phyloP scores from a whole-genome alignment of 1,140 invertebrate genomes.

The Lepidotrigona ventralis region DNA sequence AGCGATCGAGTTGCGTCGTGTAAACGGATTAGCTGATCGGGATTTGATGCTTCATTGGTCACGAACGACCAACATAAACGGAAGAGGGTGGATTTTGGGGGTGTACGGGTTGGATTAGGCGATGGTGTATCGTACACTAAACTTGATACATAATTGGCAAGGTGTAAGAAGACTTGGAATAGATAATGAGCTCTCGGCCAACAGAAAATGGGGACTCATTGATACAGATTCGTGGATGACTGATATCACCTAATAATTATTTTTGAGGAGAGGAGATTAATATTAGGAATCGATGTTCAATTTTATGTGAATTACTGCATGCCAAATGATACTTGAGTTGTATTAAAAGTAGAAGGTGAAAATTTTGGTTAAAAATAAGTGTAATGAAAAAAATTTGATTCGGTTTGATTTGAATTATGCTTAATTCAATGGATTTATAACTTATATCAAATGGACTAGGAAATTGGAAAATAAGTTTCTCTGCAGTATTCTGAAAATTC shows the following conservation, averaged over 20 bases:
- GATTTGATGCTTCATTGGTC: slow-evolving; percentile 57
- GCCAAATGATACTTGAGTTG: too few species aligned
- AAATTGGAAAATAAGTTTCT: background rate
- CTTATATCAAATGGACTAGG: background rate
- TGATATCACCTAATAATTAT: background rate
- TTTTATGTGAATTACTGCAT: too few species aligned
- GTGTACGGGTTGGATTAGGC: background rate
- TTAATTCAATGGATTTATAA: background rate
- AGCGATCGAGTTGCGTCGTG: slow-evolving; percentile 23
- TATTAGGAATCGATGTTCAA: too few species aligned
- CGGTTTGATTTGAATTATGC: too few species aligned
- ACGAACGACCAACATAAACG: background rate
- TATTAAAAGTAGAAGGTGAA: too few species aligned
- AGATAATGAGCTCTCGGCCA: background rate
- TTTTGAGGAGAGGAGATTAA: too few species aligned
- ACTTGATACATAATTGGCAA: background rate
- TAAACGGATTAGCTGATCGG: slow-evolving; percentile 65
- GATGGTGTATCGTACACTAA: slow-evolving; percentile 15
- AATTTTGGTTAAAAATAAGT: too few species aligned
- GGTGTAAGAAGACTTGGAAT: background rate
- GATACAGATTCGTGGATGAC: background rate
- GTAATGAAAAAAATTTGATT: too few species aligned
- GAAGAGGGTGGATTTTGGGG: background rate
- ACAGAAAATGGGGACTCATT: background rate
- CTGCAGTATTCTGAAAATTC: too few species aligned